A percentile compares a stretch with the other conserved stretches of the same genome.
These are phyloP conservation scores for Macrosoma leucophasiata DNA, from an alignment of 2,888 invertebrate genomes.

Conservation along the genomic window DNA sequence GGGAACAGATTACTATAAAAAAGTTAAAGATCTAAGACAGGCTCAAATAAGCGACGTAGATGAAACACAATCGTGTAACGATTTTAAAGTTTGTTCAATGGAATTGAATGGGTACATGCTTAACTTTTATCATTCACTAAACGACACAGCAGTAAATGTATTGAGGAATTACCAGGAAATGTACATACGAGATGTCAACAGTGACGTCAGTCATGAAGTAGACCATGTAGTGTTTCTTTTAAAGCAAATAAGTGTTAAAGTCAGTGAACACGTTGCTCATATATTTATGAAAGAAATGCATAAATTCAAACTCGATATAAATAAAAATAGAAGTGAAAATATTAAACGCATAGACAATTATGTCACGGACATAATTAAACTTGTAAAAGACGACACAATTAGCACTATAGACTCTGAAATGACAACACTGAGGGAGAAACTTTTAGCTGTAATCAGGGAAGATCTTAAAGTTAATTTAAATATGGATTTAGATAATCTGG, in stretches of 20 bases:
- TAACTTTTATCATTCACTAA: conserved; percentile 38
- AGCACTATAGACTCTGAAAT: conserved; percentile 24
- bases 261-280: conserved; percentile 29
- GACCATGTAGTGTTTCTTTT: conserved; percentile 30
- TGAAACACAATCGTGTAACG: conserved; percentile 32
- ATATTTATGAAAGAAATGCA: conserved; percentile 32
- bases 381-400: conserved; percentile 28
- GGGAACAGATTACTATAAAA: no score
- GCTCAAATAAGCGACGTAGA: conserved; percentile 13
- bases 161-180: conserved; percentile 49
- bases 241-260: conserved; percentile 24
- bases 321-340: conserved; percentile 33
- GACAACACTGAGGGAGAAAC: conserved; percentile 21
- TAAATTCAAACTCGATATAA: conserved; percentile 33
- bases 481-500: conserved; percentile 41
- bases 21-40: no score
- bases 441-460: conserved; percentile 35
- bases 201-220: conserved; percentile 32
- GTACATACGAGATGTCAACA: conserved; percentile 42
- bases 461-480: conserved; percentile 42
- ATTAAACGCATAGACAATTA: conserved; percentile 33
- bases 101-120: conserved; percentile 41
- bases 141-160: conserved; percentile 39
- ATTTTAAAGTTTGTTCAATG: conserved; percentile 42
- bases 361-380: conserved; percentile 27